Evolutionary conservation across 2,888 invertebrate genomes (phyloP).

Genomic region (Disparrhopalites patrizii): DNA sequence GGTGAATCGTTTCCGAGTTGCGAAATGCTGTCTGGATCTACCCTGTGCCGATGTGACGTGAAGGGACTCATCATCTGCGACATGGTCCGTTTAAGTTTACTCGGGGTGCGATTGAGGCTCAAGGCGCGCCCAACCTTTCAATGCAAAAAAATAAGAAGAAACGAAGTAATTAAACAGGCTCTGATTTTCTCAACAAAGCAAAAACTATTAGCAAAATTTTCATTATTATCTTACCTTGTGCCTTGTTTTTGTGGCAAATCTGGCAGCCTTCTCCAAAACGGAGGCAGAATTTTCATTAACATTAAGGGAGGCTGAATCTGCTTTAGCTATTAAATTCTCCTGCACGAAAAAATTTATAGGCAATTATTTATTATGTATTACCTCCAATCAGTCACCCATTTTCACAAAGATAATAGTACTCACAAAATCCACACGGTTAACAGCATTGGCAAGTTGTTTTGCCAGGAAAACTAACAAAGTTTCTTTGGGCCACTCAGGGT

Average conservation of each 20-base stretch:
- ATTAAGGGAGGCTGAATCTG: conserved; percentile 37
- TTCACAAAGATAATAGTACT: conserved; percentile 9
- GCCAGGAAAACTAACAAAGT: conserved; percentile 41
- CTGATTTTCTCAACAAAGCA: too few species aligned
- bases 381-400: conserved; percentile 1
- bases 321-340: conserved; percentile 44
- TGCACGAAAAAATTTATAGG: conserved; percentile 8
- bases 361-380: background rate
- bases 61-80: conserved; percentile 92
- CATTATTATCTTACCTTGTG: conserved; percentile 49
- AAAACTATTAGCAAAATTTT: too few species aligned
- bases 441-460: conserved; percentile 43
- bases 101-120: conserved; percentile 93
- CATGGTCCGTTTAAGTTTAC: conserved; percentile 86
- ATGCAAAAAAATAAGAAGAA: conserved; percentile 4
- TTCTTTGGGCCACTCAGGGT: conserved; percentile 37
- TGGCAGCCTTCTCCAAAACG: conserved; percentile 41
- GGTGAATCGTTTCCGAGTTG: conserved; percentile 18
- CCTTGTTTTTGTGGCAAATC: conserved; percentile 48
- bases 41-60: conserved; percentile 25
- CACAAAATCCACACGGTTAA: conserved; percentile 45
- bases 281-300: conserved; percentile 36
- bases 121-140: conserved; percentile 91
- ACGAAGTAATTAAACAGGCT: background rate
- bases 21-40: conserved; percentile 24